Base-by-base conservation (phyloP, 2,113 vertebrate species). In the Gavia stellata region DNA sequence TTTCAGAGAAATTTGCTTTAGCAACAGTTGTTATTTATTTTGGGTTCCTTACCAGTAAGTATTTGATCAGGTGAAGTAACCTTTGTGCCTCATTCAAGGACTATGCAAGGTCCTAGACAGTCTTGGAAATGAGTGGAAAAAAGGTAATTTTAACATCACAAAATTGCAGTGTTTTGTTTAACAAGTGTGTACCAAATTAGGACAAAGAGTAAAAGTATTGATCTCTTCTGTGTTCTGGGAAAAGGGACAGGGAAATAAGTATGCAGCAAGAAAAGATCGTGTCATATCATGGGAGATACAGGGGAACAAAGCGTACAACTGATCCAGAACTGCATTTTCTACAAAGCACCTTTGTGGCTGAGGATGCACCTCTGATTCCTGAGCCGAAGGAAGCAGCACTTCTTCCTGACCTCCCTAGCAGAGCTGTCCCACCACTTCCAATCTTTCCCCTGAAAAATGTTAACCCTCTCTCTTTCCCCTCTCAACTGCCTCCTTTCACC, bases 1-100 rank as follows among this genome's bases (percentile, higher is more conserved):
- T 77, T 92, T 77, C 63, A 49, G 83, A 58, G 38, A 56, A 92
- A 87, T 82, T 75, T 91, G 15, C 67, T 85, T 72, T 87, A 94
- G 73, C 40, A 73, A 34, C 59, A n/a, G 26, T 66, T 72, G 23
- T 53, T 70, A 53, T 94, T 90, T 85, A 44, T 81, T 92, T 49
- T 72, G 71, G 40, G 19, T 53, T 91, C 14, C 53, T 81, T 81
- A 91, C 14, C 70, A 75, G 65, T 47, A 83, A 81, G 62, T 71
- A 26, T 85, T 68, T 59, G 31, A 87, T 44, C 77, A 86, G 84
- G 52, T 91, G 53, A 79, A 84, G 42, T 31, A 89, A 58, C 25
- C 15, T 94, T 87, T 19, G 18, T 91, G 26, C 75, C 59, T 42
- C 50, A 17, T 81, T 87, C 61, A 74, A 62, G 29, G 42, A 10